Conservation (phyloP, 2,113 vertebrate species). For the Silurus asotus region DNA sequence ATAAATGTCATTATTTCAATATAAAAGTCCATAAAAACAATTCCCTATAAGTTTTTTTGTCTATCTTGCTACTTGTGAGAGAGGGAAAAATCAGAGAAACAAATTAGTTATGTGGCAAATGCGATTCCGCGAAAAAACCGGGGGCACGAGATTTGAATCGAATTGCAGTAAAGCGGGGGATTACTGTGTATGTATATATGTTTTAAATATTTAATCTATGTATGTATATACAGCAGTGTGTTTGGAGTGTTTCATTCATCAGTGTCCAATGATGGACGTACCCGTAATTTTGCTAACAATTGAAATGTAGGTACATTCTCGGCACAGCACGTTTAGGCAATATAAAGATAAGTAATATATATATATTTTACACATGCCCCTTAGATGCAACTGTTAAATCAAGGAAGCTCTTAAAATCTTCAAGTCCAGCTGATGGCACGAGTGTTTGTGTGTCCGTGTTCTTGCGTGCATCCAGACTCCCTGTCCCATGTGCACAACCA, state of each 20-base stretch:
- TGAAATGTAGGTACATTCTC: background rate
- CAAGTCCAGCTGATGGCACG: constrained; percentile 21
- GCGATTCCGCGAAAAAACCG: background rate
- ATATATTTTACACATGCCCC: background rate
- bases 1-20: no score
- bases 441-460: constrained; percentile 22
- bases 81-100: no score
- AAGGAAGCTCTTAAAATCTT: constrained; percentile 12
- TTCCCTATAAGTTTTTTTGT: no score
- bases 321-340: background rate
- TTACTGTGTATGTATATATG: no score
- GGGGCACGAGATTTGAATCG: no score
- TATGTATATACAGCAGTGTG: background rate
- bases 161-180: no score
- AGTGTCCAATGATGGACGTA: background rate
- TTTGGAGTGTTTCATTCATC: background rate
- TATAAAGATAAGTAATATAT: background rate
- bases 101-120: no score
- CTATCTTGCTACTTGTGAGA: no score
- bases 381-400: constrained; percentile 1
- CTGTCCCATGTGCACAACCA: constrained; percentile 70
- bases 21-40: no score
- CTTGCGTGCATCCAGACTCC: constrained; percentile 27
- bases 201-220: no score
- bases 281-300: background rate